Conservation (phyloP, 1,140 invertebrate species). For the Euschistus heros region DNA sequence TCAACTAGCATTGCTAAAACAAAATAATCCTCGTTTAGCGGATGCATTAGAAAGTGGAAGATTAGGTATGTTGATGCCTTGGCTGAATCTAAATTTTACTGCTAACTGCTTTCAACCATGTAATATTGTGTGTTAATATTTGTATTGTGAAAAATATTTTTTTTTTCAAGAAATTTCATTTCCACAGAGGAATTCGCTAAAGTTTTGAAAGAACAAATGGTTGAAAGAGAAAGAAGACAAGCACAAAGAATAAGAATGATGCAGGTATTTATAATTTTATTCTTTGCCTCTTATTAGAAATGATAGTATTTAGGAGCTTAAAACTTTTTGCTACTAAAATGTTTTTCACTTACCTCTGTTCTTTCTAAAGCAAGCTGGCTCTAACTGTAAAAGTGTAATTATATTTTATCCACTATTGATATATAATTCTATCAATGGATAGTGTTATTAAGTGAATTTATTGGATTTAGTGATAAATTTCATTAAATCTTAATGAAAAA, state of each 20-base stretch:
- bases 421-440: too few species aligned
- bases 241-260: constrained; percentile 76
- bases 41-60: constrained; percentile 79
- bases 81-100: neutral
- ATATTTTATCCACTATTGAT: too few species aligned
- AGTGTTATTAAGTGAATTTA: too few species aligned
- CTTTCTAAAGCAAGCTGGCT: too few species aligned
- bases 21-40: constrained; percentile 86
- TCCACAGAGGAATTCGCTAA: constrained; percentile 63
- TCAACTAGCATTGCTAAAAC: constrained; percentile 78
- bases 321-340: too few species aligned
- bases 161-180: constrained; percentile 29
- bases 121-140: neutral
- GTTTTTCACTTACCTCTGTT: too few species aligned
- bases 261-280: constrained; percentile 22
- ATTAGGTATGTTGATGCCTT: constrained; percentile 42
- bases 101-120: neutral
- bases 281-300: too few species aligned
- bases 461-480: too few species aligned
- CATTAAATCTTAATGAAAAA: too few species aligned
- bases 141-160: neutral
- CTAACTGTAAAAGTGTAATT: too few species aligned
- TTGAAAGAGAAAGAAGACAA: constrained; percentile 63
- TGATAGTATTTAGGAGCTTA: too few species aligned
- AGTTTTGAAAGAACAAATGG: constrained; percentile 71